A percentile compares a stretch with the other conserved stretches of the same genome.
Conservation (phyloP, 2,888 invertebrate species). For the Eumerus sabulonum region DNA sequence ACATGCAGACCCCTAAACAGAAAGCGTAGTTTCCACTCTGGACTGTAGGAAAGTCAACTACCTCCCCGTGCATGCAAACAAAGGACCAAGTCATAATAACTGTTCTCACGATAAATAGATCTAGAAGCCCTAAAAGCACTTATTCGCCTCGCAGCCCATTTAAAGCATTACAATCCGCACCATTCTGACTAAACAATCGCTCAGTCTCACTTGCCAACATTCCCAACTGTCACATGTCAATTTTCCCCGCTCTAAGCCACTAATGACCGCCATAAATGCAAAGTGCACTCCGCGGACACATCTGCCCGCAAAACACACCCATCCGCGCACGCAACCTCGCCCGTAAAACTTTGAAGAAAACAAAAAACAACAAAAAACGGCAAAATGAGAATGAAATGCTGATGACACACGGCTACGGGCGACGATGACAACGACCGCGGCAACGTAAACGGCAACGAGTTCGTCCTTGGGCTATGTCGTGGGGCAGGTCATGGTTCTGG, state of each 20-base stretch:
- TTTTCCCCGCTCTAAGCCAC: constrained; percentile 19
- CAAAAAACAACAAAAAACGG: background rate
- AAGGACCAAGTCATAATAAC: no score
- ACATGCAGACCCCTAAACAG: no score
- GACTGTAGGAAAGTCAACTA: no score
- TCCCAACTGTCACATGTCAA: constrained; percentile 43
- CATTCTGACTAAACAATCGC: background rate
- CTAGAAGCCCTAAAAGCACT: no score
- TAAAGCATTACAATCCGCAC: no score
- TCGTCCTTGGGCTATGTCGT: constrained; percentile 68
- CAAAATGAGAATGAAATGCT: constrained; percentile 29
- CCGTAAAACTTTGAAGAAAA: background rate
- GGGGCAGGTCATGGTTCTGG: constrained; percentile 66
- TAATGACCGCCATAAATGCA: constrained; percentile 46
- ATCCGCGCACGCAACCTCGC: constrained; percentile 13
- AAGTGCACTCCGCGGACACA: constrained; percentile 21
- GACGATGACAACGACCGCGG: constrained; percentile 5
- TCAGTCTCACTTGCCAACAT: background rate
- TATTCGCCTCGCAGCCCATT: no score
- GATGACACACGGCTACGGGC: constrained; percentile 59
- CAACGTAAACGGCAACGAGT: constrained; percentile 8
- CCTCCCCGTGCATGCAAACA: no score
- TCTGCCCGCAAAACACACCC: constrained; percentile 17
- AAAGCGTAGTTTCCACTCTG: no score
- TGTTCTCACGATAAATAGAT: no score